Evolutionary conservation across 2,113 vertebrate species (phyloP).

Genomic region (Gambusia affinis): DNA sequence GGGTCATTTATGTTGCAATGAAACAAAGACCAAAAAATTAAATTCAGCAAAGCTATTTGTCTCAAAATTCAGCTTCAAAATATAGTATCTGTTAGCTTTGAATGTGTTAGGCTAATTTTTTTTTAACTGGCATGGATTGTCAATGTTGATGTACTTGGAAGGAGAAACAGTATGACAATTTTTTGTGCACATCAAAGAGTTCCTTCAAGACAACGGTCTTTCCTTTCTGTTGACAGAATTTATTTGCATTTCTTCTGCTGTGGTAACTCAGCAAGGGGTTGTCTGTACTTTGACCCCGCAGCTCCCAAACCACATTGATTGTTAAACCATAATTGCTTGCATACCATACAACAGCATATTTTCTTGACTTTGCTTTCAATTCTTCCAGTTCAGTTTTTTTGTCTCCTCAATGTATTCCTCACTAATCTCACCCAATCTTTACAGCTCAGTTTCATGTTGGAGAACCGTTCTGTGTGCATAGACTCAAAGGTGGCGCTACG

Average conservation of each 20-base stretch:
- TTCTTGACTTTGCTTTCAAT: constrained; percentile 52
- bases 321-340: constrained; percentile 75
- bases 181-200: not conserved
- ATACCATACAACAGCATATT: constrained; percentile 61
- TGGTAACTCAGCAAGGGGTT: constrained; percentile 65
- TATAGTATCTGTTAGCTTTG: not conserved
- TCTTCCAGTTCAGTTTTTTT: constrained; percentile 9
- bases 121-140: not conserved
- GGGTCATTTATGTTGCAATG: too few species aligned
- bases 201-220: constrained; percentile 22
- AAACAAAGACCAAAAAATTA: too few species aligned
- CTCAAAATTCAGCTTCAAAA: not conserved
- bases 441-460: constrained; percentile 37
- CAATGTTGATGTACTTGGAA: not conserved
- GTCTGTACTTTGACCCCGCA: constrained; percentile 57
- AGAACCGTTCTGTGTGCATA: not conserved
- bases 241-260: constrained; percentile 65
- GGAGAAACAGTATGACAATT: not conserved
- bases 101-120: not conserved
- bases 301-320: constrained; percentile 54
- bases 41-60: too few species aligned
- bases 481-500: constrained; percentile 37
- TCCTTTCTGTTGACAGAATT: constrained; percentile 41
- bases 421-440: constrained; percentile 21
- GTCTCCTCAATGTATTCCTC: constrained; percentile 5